phyloP scores from a whole-genome alignment of 2,888 invertebrate species.

The Carcina quercana region DNA sequence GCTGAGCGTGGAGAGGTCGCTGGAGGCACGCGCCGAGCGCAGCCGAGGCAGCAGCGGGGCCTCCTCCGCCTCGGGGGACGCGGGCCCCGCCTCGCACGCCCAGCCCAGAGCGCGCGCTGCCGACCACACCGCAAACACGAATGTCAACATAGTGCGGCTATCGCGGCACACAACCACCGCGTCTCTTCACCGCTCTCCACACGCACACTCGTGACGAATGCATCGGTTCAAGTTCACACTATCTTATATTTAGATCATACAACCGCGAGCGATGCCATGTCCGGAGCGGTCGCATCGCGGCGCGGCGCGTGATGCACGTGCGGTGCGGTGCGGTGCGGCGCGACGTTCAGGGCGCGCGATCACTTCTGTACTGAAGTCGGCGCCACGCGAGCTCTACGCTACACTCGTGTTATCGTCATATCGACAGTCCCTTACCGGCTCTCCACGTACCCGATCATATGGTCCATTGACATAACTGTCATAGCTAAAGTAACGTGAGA shows the following conservation, averaged over 20 bases:
- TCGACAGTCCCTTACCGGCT: slow-evolving; percentile 40
- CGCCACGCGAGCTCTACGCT: slow-evolving; percentile 35
- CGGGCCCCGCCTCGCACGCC: slow-evolving; percentile 41
- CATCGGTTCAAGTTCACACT: slow-evolving; percentile 46
- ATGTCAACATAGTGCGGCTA: slow-evolving; percentile 72
- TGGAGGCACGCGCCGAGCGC: slow-evolving; percentile 65
- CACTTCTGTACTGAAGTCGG: slow-evolving; percentile 48
- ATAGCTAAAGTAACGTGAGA: too few relatives aligned
- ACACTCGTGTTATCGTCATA: slow-evolving; percentile 56
- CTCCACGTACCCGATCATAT: too few relatives aligned
- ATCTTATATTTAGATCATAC: slow-evolving; percentile 23
- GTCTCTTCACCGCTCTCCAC: slow-evolving; percentile 44
- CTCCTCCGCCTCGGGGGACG: slow-evolving; percentile 56
- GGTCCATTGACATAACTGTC: too few relatives aligned
- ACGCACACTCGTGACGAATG: slow-evolving; percentile 35
- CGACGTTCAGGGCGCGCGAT: slow-evolving; percentile 37
- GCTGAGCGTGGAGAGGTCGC: slow-evolving; percentile 67
- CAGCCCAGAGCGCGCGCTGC: slow-evolving; percentile 75
- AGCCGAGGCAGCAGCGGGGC: slow-evolving; percentile 57
- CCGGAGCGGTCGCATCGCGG: slow-evolving; percentile 20
- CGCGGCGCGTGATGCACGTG: slow-evolving; percentile 39
- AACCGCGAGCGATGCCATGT: slow-evolving; percentile 23
- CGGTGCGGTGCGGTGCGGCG: slow-evolving; percentile 31
- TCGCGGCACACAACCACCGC: slow-evolving; percentile 43
- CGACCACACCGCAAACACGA: slow-evolving; percentile 77